Evolutionary conservation across 1,140 invertebrate species (phyloP).

Genomic region (Temnothorax longispinosus): DNA sequence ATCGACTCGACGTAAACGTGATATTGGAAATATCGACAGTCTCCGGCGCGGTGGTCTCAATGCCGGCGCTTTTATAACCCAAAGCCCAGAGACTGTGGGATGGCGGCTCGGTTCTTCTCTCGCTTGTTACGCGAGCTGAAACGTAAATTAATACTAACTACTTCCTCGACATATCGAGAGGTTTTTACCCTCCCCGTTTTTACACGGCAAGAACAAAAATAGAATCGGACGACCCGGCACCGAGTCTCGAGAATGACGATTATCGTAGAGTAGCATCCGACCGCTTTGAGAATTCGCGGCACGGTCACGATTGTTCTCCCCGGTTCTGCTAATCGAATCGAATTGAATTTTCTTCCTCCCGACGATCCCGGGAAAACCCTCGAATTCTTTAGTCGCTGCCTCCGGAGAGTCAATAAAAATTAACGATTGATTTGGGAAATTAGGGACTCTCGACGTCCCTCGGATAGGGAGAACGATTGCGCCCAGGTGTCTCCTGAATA

Average conservation of each 20-base stretch:
- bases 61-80: slow-evolving; percentile 58
- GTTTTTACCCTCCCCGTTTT: not conserved
- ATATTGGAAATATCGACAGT: slow-evolving; percentile 67
- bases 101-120: too few species aligned
- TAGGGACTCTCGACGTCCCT: slow-evolving; percentile 1
- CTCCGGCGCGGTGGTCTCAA: slow-evolving; percentile 25
- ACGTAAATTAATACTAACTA: slow-evolving; percentile 38
- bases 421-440: slow-evolving; percentile 72
- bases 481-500: slow-evolving; percentile 37
- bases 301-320: slow-evolving; percentile 72
- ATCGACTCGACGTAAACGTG: slow-evolving; percentile 15
- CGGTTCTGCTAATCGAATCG: slow-evolving; percentile 75
- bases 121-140: not conserved
- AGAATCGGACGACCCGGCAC: slow-evolving; percentile 11
- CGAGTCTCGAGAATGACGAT: slow-evolving; percentile 37
- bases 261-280: slow-evolving; percentile 35
- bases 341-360: slow-evolving; percentile 79
- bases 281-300: slow-evolving; percentile 75
- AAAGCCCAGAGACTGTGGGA: not conserved
- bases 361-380: slow-evolving; percentile 36
- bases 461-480: not conserved
- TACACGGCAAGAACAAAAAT: not conserved
- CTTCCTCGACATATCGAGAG: not conserved
- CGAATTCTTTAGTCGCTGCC: not conserved
- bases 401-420: slow-evolving; percentile 75